Evolutionary conservation across 2,888 invertebrate genomes (phyloP), one percentile per base, ranked within the genome.

Genomic region (Tinea trinotella): DNA sequence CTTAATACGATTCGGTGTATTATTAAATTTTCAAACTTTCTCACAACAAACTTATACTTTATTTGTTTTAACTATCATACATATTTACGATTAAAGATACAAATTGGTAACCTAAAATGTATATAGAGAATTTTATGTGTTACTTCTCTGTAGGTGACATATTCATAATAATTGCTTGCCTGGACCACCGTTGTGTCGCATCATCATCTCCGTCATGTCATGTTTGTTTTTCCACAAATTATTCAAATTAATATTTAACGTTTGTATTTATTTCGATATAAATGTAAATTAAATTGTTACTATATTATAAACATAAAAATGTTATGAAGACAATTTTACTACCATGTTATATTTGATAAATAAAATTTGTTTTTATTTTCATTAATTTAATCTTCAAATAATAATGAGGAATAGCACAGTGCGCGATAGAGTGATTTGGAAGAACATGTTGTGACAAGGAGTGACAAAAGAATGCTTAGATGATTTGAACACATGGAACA

Each of bases 111-210:
- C 12, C 2, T 4, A 46, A 46, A 19, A 46, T 46, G 10, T n/a
- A 46, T 15, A 46, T 40, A 46, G 12, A 15, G 17, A 10, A 9
- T 17, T 46, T 46, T 46, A 79, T 60, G 76, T 74, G 76, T 71
- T 61, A 64, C 62, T 61, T 70, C 77, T 60, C 76, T 59, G 66
- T 74, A 71, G 75, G 75, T 66, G 73, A 75, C 50, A 50, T 50
- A 50, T 50, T 50, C 24, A 24, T 50, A 50, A 24, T 13, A 24
- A 48, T 48, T 24, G 18, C 24, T 18, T 22, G 22, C 24, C 20
- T 22, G 15, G 50, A 50, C 50, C 50, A 50, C 50, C 50, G 50
- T 24, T 13, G 50, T 13, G 50, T 48, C 1, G n/a, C n/a, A n/a
- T n/a, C n/a, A n/a, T n/a, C n/a, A n/a, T n/a, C n/a, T 61, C 59